These are phyloP conservation scores for Diploptera punctata DNA, from an alignment of 2,888 invertebrate genomes.

Conservation along the genomic window DNA sequence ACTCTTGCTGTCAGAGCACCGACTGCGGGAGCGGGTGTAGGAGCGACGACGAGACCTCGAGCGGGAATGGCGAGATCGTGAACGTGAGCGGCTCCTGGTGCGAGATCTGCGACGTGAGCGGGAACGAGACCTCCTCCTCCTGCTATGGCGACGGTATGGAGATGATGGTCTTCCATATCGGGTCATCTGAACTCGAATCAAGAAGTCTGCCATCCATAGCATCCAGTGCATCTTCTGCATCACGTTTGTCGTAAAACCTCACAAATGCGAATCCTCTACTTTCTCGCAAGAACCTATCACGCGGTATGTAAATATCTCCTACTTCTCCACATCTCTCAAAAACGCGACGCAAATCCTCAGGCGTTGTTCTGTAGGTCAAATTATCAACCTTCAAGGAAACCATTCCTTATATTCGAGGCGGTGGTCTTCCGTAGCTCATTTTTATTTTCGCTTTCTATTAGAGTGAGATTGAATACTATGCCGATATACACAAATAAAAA, in stretches of 20 bases:
- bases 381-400: conserved; percentile 97
- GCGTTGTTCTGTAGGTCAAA: conserved; percentile 96
- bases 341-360: conserved; percentile 92
- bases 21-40: conserved; percentile 69
- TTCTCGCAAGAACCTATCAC: conserved; percentile 94
- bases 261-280: conserved; percentile 99
- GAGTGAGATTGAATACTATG: not conserved
- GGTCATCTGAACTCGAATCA: conserved; percentile 97
- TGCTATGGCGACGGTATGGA: conserved; percentile 74
- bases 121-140: conserved; percentile 62
- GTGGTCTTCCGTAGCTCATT: conserved; percentile 90
- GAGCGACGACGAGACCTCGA: conserved; percentile 54
- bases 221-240: conserved; percentile 97
- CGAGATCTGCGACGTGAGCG: conserved; percentile 58
- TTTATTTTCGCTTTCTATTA: conserved; percentile 48
- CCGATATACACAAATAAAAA: not conserved
- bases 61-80: conserved; percentile 43
- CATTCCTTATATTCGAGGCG: conserved; percentile 96
- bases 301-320: conserved; percentile 99
- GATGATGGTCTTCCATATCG: conserved; percentile 94
- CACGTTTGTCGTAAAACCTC: conserved; percentile 93
- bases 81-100: conserved; percentile 52
- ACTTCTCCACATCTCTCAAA: conserved; percentile 98
- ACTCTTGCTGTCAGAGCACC: conserved; percentile 76
- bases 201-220: conserved; percentile 96